A percentile compares a stretch with the other conserved stretches of the same genome.
phyloP scores from a whole-genome alignment of 1,140 invertebrate genomes.

The Saccostrea echinata region DNA sequence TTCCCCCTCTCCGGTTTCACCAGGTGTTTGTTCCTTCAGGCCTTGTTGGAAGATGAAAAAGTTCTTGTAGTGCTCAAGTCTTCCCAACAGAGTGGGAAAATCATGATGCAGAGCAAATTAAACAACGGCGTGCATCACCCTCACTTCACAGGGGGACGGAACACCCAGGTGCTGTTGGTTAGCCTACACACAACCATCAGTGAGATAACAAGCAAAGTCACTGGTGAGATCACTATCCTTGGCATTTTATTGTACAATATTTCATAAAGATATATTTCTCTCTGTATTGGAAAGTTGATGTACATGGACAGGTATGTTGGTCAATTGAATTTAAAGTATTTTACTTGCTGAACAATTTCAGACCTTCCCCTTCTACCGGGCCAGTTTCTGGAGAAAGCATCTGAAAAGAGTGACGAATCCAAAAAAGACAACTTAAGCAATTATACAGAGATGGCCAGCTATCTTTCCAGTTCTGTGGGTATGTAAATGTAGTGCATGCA shows the following conservation, averaged over 20 bases:
- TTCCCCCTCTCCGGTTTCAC: slow-evolving; percentile 91
- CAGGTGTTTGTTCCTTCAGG: slow-evolving; percentile 89
- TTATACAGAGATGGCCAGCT: slow-evolving; percentile 82
- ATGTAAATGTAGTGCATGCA: background rate
- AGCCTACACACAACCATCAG: slow-evolving; percentile 87
- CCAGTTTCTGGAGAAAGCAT: slow-evolving; percentile 66
- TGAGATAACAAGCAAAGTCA: slow-evolving; percentile 83
- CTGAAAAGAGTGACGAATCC: slow-evolving; percentile 67
- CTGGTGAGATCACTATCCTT: slow-evolving; percentile 79
- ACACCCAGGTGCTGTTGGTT: slow-evolving; percentile 86
- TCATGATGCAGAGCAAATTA: slow-evolving; percentile 40
- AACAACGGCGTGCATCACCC: slow-evolving; percentile 73
- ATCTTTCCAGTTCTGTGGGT: slow-evolving; percentile 88
- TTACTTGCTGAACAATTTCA: slow-evolving; percentile 36
- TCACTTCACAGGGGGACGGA: slow-evolving; percentile 81
- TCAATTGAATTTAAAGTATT: background rate
- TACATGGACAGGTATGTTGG: too few relatives aligned
- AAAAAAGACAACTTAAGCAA: slow-evolving; percentile 64
- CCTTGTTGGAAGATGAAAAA: slow-evolving; percentile 92
- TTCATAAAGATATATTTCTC: too few relatives aligned
- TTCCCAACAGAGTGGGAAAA: slow-evolving; percentile 55
- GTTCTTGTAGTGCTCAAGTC: slow-evolving; percentile 83
- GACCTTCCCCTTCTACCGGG: slow-evolving; percentile 67
- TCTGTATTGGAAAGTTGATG: too few relatives aligned
- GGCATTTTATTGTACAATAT: too few relatives aligned